Percentiles rank a stretch among this genome's conserved stretches.
These are phyloP conservation scores for Chydorus sphaericus DNA, from an alignment of 2,888 invertebrate species.

Conservation along the genomic window DNA sequence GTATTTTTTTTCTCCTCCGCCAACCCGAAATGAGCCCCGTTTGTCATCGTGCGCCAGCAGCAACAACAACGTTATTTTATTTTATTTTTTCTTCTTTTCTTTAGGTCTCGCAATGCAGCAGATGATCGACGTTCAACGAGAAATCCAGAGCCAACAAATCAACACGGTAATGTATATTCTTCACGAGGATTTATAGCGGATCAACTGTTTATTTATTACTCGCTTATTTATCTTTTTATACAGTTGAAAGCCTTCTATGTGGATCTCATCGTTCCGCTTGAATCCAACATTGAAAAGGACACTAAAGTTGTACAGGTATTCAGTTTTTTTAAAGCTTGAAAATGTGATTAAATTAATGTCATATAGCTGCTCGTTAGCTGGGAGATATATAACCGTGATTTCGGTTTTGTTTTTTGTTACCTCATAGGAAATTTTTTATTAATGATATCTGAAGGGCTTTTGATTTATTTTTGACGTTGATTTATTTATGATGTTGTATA, in stretches of 20 bases:
- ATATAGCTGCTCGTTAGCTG: no score
- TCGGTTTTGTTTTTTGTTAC: no score
- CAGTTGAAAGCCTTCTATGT: conserved; percentile 90
- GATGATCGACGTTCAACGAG: conserved; percentile 82
- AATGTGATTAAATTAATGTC: no score
- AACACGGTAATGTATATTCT: conserved; percentile 69
- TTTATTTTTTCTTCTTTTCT: no score
- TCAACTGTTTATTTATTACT: not conserved
- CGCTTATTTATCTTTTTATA: conserved; percentile 25
- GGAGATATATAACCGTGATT: no score
- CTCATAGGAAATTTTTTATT: no score
- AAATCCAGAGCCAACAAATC: conserved; percentile 87
- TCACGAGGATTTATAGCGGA: not conserved
- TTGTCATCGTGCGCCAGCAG: not conserved
- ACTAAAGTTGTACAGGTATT: conserved; percentile 79
- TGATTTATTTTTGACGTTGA: no score
- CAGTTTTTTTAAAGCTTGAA: no score
- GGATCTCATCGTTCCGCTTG: conserved; percentile 78
- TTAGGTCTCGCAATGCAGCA: conserved; percentile 82
- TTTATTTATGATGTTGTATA: no score
- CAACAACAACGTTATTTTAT: no score
- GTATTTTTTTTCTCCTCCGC: not conserved
- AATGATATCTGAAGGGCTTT: no score
- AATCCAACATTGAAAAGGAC: conserved; percentile 85
- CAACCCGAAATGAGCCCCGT: not conserved